These are phyloP conservation scores for Amblyopsis rosae DNA, from an alignment of 2,113 vertebrate genomes.

Conservation along the genomic window DNA sequence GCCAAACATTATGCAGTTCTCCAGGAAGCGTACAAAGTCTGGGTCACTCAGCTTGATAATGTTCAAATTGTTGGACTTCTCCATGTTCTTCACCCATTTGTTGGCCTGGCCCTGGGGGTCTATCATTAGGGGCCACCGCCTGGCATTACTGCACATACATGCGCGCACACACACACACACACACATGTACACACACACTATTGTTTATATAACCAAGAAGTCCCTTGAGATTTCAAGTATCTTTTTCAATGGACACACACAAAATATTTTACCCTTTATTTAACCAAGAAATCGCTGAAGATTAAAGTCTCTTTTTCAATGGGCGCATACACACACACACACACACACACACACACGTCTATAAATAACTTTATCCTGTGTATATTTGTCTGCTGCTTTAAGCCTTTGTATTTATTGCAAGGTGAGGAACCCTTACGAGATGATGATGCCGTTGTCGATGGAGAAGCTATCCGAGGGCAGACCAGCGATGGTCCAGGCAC, in stretches of 20 bases:
- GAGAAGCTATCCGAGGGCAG: conserved; percentile 90
- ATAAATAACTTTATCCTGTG: neutral
- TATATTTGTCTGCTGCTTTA: neutral
- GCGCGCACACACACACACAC: conserved; percentile 8
- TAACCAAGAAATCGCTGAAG: no score
- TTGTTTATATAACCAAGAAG: conserved; percentile 1
- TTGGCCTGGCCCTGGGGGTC: conserved; percentile 91
- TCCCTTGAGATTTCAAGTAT: no score
- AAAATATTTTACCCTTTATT: neutral
- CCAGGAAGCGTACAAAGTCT: conserved; percentile 83
- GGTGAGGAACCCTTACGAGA: conserved; percentile 77
- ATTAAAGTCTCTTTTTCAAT: no score
- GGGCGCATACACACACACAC: no score
- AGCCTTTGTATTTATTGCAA: no score
- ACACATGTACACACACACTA: neutral
- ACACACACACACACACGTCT: no score
- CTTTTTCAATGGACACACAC: no score
- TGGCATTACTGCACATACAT: conserved; percentile 76
- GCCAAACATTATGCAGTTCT: conserved; percentile 90
- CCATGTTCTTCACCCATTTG: conserved; percentile 92
- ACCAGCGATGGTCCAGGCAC: conserved; percentile 87
- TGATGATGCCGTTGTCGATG: conserved; percentile 88
- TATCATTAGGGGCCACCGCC: conserved; percentile 90
- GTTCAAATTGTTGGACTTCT: conserved; percentile 84
- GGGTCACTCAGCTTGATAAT: conserved; percentile 82